phyloP scores from a whole-genome alignment of 2,888 invertebrate species.

The Aelia acuminata region DNA sequence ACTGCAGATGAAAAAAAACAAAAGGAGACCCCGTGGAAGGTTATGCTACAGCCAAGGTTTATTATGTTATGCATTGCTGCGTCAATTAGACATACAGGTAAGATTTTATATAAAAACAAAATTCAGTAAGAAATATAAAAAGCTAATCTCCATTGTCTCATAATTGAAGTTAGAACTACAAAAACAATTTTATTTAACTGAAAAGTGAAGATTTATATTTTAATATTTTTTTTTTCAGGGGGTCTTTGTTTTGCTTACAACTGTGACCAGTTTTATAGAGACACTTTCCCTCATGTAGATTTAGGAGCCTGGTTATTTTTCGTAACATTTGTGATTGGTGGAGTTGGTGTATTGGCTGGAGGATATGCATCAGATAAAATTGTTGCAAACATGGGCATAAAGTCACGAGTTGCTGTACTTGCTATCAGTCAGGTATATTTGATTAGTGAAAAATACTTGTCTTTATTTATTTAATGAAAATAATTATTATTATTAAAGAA shows the following conservation, averaged over 20 bases:
- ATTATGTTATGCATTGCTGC: conserved; percentile 87
- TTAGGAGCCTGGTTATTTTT: conserved; percentile 92
- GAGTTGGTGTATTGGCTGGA: conserved; percentile 74
- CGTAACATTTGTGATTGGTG: conserved; percentile 88
- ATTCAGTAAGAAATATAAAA: neutral
- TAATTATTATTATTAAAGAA: no score
- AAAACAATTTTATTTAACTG: neutral
- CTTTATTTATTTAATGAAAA: no score
- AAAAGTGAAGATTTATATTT: neutral
- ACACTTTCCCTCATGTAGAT: conserved; percentile 90
- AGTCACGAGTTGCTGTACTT: conserved; percentile 84
- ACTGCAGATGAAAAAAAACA: conserved; percentile 69
- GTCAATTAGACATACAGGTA: conserved; percentile 88
- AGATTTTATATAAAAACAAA: neutral
- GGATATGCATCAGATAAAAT: conserved; percentile 88
- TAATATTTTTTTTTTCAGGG: conserved; percentile 71
- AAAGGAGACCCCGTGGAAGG: conserved; percentile 78
- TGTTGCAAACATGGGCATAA: conserved; percentile 88
- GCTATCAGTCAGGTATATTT: conserved; percentile 77
- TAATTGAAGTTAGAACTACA: neutral
- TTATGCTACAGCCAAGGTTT: conserved; percentile 83
- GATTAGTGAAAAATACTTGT: neutral
- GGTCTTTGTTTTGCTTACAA: conserved; percentile 94
- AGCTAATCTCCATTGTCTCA: neutral
- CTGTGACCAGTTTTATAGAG: conserved; percentile 89